Conservation (phyloP, 2,797 vertebrate species). For the Sebastes flavidus region DNA sequence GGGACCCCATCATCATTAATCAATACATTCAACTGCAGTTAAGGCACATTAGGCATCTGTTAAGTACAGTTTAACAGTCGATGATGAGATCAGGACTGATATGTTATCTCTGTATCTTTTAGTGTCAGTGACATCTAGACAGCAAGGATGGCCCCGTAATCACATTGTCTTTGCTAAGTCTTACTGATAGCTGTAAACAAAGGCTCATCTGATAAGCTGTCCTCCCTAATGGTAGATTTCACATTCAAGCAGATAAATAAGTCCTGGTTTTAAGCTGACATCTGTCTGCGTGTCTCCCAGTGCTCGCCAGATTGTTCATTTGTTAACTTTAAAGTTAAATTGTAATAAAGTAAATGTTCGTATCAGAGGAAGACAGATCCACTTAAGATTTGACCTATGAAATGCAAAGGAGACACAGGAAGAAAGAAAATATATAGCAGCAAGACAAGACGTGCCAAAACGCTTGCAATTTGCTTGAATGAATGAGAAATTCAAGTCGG, state of each 20-base stretch:
- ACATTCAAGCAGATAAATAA: conserved; percentile 26
- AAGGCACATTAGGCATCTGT: conserved; percentile 57
- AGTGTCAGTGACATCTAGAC: conserved; percentile 67
- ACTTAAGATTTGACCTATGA: background rate
- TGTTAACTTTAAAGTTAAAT: background rate
- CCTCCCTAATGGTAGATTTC: conserved; percentile 40
- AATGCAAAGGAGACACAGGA: background rate
- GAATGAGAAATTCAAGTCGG: too few species aligned
- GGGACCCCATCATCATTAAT: background rate
- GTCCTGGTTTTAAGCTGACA: conserved; percentile 12
- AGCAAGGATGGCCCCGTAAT: conserved; percentile 69
- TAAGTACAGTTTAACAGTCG: conserved; percentile 60
- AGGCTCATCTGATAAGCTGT: conserved; percentile 41
- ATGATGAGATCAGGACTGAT: conserved; percentile 73
- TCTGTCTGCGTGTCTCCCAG: conserved; percentile 23
- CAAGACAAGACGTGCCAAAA: background rate
- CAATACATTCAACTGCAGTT: conserved; percentile 49
- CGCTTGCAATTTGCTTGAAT: too few species aligned
- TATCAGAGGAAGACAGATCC: background rate
- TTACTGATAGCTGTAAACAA: conserved; percentile 77
- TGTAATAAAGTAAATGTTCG: background rate
- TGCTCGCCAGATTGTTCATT: background rate
- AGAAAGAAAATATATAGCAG: background rate
- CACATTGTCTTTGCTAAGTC: conserved; percentile 76
- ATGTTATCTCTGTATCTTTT: conserved; percentile 75